phyloP scores from a whole-genome alignment of 2,888 invertebrate species.

The Junonia oenone region DNA sequence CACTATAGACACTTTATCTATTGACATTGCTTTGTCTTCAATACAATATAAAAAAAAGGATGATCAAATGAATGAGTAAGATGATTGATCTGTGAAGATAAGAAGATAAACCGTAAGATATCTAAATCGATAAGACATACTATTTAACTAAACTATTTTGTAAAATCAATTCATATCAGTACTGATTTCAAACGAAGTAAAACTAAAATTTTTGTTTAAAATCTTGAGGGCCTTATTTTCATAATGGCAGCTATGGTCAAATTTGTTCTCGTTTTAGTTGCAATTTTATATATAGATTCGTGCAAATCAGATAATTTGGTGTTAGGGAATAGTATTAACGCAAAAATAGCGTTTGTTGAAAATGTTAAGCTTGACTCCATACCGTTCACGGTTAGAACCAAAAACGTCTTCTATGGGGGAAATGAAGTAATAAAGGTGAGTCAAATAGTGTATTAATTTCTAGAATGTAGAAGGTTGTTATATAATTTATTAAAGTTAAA shows the following conservation, averaged over 20 bases:
- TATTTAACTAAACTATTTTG: no score
- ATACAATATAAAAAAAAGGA: no score
- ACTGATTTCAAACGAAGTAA: not conserved
- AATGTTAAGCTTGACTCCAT: conserved; percentile 48
- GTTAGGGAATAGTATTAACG: conserved; percentile 47
- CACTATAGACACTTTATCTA: no score
- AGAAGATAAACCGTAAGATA: no score
- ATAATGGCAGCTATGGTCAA: conserved; percentile 29
- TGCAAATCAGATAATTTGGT: conserved; percentile 40
- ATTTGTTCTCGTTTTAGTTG: conserved; percentile 21
- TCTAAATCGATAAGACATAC: no score
- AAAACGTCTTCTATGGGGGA: conserved; percentile 59
- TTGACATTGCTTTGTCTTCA: no score
- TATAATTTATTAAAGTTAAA: no score
- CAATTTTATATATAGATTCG: conserved; percentile 29
- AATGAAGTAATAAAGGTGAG: conserved; percentile 53
- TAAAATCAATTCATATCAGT: not conserved
- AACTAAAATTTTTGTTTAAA: not conserved
- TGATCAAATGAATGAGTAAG: no score
- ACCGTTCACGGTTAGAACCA: conserved; percentile 47
- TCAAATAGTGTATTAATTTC: not conserved
- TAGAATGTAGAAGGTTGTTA: no score
- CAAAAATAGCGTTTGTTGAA: conserved; percentile 45
- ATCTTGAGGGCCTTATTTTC: not conserved
- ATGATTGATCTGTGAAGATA: no score